These are phyloP conservation scores for Sepioteuthis lessoniana DNA, from an alignment of 2,888 invertebrate species.

Conservation along the genomic window DNA sequence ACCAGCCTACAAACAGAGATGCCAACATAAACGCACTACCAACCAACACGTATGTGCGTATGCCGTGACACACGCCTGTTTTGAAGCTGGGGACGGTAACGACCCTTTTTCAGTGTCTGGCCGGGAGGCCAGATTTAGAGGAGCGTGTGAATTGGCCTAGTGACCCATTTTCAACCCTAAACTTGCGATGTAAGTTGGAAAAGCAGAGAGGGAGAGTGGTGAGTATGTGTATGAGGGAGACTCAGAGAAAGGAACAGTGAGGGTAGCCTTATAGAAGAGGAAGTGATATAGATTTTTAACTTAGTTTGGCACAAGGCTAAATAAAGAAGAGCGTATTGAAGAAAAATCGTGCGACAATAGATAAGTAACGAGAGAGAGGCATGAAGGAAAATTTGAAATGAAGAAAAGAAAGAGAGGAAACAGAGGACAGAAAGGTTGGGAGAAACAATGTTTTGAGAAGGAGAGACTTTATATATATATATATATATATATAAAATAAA, in stretches of 20 bases:
- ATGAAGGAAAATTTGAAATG: too few species aligned
- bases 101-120: not conserved
- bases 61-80: not conserved
- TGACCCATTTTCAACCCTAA: slow-evolving; percentile 8
- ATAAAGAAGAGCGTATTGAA: too few species aligned
- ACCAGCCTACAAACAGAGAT: not conserved
- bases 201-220: not conserved
- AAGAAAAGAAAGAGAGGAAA: too few species aligned
- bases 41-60: not conserved
- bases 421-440: too few species aligned
- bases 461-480: too few species aligned
- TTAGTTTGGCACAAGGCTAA: too few species aligned
- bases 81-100: not conserved
- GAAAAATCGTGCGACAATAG: too few species aligned
- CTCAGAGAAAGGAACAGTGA: not conserved
- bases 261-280: not conserved
- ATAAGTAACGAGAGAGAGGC: too few species aligned
- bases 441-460: too few species aligned
- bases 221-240: not conserved
- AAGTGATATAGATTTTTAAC: too few species aligned
- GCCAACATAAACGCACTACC: not conserved
- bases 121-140: slow-evolving; percentile 6
- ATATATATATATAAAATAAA: too few species aligned
- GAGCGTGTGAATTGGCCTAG: slow-evolving; percentile 33
- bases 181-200: slow-evolving; percentile 1